Evolutionary conservation across 2,113 vertebrate species (phyloP).

Genomic region (Ursus arctos): DNA sequence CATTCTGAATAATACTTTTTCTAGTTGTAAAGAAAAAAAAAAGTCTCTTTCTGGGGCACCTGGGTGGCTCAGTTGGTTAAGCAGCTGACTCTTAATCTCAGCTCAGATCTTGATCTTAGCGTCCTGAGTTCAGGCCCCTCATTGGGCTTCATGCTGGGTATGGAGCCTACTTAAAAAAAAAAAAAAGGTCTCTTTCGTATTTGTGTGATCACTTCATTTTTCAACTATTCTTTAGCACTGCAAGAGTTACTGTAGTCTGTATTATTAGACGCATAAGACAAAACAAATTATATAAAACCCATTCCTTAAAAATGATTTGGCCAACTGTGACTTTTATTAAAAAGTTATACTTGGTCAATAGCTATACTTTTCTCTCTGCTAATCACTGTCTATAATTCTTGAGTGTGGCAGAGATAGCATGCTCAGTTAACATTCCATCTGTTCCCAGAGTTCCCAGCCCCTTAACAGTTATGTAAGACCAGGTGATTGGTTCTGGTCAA

Average conservation of each 20-base stretch:
- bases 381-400: not conserved
- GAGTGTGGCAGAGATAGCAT: not conserved
- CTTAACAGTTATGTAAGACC: not conserved
- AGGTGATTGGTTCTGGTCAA: not conserved
- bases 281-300: not conserved
- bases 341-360: not conserved
- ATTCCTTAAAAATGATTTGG: conserved; percentile 22
- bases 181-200: not conserved
- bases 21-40: not conserved
- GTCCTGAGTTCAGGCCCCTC: not conserved
- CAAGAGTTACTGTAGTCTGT: not conserved
- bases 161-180: not conserved
- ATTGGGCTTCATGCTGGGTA: not conserved
- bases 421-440: not conserved
- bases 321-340: not conserved
- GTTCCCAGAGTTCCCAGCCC: not conserved
- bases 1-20: not conserved
- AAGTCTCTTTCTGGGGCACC: not conserved
- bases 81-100: not conserved
- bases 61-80: not conserved
- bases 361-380: not conserved
- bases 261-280: not conserved
- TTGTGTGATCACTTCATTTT: not conserved
- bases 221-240: not conserved
- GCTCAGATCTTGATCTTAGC: not conserved